These are phyloP conservation scores for Passerculus sandwichensis DNA, from an alignment of 2,797 vertebrate genomes.

Conservation along the genomic window DNA sequence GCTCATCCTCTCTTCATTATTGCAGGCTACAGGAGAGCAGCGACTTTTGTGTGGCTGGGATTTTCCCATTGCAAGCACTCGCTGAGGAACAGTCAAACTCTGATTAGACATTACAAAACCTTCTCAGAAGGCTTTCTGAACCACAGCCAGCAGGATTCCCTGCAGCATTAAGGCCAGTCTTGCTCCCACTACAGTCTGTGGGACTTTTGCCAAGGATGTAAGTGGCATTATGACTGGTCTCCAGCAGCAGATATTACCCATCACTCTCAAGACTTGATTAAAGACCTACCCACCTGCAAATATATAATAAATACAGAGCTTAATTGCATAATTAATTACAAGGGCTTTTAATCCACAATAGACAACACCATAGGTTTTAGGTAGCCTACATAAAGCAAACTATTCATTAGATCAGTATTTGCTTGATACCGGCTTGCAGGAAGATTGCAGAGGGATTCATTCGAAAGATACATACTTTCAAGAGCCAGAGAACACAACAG, in stretches of 20 bases:
- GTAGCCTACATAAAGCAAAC: neutral
- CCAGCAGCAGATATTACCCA: slow-evolving; percentile 50
- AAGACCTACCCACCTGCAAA: slow-evolving; percentile 56
- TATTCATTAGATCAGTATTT: neutral
- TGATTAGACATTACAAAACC: slow-evolving; percentile 60
- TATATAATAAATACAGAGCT: slow-evolving; percentile 58
- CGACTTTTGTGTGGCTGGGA: neutral
- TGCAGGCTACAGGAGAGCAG: neutral
- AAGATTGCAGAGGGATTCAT: neutral
- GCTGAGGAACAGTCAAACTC: slow-evolving; percentile 13
- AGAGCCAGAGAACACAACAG: neutral
- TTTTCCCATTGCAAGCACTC: slow-evolving; percentile 40
- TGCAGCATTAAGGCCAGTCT: slow-evolving; percentile 47
- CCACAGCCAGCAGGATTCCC: slow-evolving; percentile 55
- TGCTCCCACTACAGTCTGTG: slow-evolving; percentile 47
- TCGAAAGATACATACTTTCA: neutral
- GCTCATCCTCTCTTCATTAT: neutral
- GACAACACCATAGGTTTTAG: neutral
- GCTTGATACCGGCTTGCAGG: neutral
- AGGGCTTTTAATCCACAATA: slow-evolving; percentile 39
- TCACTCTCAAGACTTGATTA: slow-evolving; percentile 52
- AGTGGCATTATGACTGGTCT: slow-evolving; percentile 58
- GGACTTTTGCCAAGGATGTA: slow-evolving; percentile 59
- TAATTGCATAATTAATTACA: slow-evolving; percentile 63
- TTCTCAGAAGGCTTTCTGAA: slow-evolving; percentile 65